Conservation (phyloP, 37 sponge, comb jelly and placozoan species). For the Geodia barretti region DNA sequence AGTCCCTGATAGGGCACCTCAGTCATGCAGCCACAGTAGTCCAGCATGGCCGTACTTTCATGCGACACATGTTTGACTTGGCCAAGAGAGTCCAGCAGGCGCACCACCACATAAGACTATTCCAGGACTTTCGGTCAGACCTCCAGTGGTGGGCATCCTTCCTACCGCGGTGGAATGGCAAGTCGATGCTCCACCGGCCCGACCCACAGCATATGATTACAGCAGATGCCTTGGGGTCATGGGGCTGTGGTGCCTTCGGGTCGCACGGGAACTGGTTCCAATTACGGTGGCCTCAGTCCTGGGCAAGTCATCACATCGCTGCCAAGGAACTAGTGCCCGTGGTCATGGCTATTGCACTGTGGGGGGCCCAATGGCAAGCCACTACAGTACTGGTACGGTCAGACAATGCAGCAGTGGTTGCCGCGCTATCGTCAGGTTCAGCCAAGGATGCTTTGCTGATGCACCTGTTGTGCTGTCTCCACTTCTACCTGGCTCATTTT, state of each 20-base stretch:
- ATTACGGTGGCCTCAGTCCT: constrained; percentile 2
- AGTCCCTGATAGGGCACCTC: constrained; percentile 18
- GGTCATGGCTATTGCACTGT: constrained; percentile 11
- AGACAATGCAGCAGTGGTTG: constrained; percentile 61
- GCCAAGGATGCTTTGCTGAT: constrained; percentile 29
- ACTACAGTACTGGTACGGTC: constrained; percentile 2
- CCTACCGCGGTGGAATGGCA: constrained; percentile 42
- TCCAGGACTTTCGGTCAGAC: constrained; percentile 32
- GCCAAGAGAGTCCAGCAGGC: not conserved
- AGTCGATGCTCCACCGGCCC: not conserved
- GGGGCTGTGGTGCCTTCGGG: constrained; percentile 24
- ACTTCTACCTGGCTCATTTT: constrained; percentile 25
- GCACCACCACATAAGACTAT: constrained; percentile 34
- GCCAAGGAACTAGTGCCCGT: constrained; percentile 27
- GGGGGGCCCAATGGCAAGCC: constrained; percentile 5
- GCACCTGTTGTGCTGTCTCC: constrained; percentile 37
- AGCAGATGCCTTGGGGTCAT: constrained; percentile 32
- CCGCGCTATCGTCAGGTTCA: constrained; percentile 4
- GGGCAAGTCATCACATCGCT: not conserved
- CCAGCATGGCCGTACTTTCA: constrained; percentile 4
- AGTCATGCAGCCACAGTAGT: constrained; percentile 6
- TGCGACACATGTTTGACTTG: constrained; percentile 6
- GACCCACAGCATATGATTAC: constrained; percentile 3
- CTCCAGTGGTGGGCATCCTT: constrained; percentile 37
- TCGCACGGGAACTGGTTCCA: constrained; percentile 13